Percentiles rank a stretch among this genome's conserved stretches.
Evolutionary conservation across 2,113 vertebrate genomes (phyloP).

Genomic region (Andinoacara biseriatus): DNA sequence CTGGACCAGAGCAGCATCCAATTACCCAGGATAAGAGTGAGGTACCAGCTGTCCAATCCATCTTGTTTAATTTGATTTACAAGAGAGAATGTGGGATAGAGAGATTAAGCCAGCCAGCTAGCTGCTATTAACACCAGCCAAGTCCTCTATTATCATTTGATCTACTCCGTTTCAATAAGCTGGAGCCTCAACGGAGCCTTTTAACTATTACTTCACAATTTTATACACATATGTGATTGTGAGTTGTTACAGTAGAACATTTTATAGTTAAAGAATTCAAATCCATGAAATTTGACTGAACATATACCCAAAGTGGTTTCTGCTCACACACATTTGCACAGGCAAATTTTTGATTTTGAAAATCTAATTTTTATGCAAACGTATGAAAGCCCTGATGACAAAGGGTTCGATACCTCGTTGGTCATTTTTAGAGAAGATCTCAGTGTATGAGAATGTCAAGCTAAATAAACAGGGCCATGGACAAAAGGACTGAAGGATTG

Average conservation of each 20-base stretch:
- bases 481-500: conserved; percentile 53
- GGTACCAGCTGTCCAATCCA: conserved; percentile 50
- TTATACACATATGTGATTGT: not conserved
- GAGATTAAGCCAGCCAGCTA: conserved; percentile 47
- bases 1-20: conserved; percentile 25
- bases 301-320: not conserved
- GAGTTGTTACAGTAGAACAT: not conserved
- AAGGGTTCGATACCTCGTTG: conserved; percentile 12
- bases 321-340: not conserved
- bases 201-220: not conserved
- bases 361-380: not conserved
- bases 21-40: conserved; percentile 49
- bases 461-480: conserved; percentile 46
- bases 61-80: conserved; percentile 64
- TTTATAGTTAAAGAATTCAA: not conserved
- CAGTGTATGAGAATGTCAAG: conserved; percentile 34
- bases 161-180: conserved; percentile 8
- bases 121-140: conserved; percentile 58
- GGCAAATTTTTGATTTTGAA: not conserved
- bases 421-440: conserved; percentile 38
- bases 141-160: conserved; percentile 46
- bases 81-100: conserved; percentile 49
- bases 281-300: not conserved
- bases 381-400: not conserved
- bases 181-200: not conserved